Percentiles rank a stretch among this genome's conserved stretches.
These are phyloP conservation scores for Drosophila pegasa DNA, from an alignment of 2,888 invertebrate genomes.

Conservation along the genomic window DNA sequence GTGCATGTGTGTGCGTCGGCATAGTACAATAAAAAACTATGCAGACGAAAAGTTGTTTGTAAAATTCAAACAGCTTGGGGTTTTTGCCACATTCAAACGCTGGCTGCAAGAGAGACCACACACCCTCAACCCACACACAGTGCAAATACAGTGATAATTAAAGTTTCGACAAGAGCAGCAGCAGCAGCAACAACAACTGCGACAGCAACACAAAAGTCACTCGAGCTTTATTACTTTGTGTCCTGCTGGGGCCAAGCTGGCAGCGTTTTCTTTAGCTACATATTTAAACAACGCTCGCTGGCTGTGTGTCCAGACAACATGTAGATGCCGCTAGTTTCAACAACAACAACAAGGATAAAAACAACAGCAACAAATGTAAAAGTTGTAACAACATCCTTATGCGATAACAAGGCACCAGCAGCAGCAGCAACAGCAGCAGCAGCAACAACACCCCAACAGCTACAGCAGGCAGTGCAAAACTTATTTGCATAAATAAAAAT, in stretches of 20 bases:
- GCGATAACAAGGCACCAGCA: conserved; percentile 73
- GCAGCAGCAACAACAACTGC: conserved; percentile 19
- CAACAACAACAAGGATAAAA: conserved; percentile 28
- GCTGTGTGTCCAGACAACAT: conserved; percentile 69
- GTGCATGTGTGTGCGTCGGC: conserved; percentile 2
- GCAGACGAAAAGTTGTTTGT: conserved; percentile 56
- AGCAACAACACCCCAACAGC: conserved; percentile 20
- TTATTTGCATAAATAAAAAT: conserved; percentile 81
- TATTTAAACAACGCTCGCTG: conserved; percentile 35
- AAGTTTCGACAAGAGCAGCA: conserved; percentile 73
- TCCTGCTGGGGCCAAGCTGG: conserved; percentile 46
- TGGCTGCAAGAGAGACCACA: conserved; percentile 24
- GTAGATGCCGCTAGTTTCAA: conserved; percentile 54
- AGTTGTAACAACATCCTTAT: conserved; percentile 81
- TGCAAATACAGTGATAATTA: conserved; percentile 76
- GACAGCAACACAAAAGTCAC: conserved; percentile 51
- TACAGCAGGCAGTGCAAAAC: conserved; percentile 60
- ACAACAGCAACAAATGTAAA: conserved; percentile 48
- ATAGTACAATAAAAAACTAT: conserved; percentile 52
- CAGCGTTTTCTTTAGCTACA: conserved; percentile 42
- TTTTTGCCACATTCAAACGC: conserved; percentile 10
- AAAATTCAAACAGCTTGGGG: conserved; percentile 44
- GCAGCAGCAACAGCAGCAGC: conserved; percentile 6
- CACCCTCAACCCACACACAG: conserved; percentile 11
- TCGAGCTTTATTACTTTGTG: conserved; percentile 71